phyloP scores from a whole-genome alignment of 2,888 invertebrate species.

The Subacronicta megacephala region DNA sequence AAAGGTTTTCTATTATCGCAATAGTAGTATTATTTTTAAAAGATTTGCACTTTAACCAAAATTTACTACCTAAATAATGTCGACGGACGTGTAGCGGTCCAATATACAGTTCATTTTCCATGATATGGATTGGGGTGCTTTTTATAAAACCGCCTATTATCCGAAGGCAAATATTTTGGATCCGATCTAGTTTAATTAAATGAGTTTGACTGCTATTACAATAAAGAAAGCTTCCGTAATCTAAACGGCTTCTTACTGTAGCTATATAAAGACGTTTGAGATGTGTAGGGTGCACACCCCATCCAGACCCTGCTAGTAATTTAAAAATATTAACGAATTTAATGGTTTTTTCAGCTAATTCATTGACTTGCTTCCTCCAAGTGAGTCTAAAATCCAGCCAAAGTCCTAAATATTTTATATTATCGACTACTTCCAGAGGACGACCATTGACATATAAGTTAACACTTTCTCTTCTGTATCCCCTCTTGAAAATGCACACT shows the following conservation, averaged over 20 bases:
- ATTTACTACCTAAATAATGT: background rate
- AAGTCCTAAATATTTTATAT: background rate
- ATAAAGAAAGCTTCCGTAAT: background rate
- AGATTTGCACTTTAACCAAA: constrained; percentile 1
- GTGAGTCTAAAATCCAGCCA: constrained; percentile 2
- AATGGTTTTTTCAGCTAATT: background rate
- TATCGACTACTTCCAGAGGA: background rate
- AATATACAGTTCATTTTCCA: background rate
- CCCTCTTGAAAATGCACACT: constrained; percentile 7
- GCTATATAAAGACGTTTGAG: background rate
- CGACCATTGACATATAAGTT: constrained; percentile 1
- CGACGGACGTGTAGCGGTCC: background rate
- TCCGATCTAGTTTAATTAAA: background rate
- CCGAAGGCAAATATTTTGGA: background rate
- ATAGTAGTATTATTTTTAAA: background rate
- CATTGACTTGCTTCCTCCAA: constrained; percentile 1
- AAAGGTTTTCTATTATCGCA: background rate
- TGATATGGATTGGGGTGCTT: background rate
- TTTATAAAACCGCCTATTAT: background rate
- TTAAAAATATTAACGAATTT: constrained; percentile 1
- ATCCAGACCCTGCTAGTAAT: background rate
- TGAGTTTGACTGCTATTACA: background rate
- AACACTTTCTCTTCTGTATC: constrained; percentile 4
- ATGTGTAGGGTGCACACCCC: background rate
- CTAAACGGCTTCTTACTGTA: background rate